phyloP scores from a whole-genome alignment of 2,113 vertebrate species.

The Anser brachyrhynchus region DNA sequence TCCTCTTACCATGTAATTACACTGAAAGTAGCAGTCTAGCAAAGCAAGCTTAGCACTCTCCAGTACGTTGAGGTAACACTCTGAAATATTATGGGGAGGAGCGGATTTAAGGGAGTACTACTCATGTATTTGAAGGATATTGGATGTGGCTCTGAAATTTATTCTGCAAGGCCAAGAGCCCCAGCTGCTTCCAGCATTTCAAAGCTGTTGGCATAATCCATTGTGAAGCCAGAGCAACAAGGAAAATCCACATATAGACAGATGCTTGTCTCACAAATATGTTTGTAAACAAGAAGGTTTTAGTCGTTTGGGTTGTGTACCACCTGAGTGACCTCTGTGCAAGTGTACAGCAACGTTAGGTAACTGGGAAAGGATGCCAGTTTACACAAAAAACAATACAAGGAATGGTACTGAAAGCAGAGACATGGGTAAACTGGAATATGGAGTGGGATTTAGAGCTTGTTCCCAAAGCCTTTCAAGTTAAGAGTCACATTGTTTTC shows the following conservation, averaged over 20 bases:
- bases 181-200: background rate
- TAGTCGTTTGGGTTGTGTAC: background rate
- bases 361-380: background rate
- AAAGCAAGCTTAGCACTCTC: background rate
- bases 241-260: background rate
- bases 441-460: background rate
- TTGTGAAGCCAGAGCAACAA: background rate
- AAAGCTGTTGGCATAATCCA: background rate
- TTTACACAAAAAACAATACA: background rate
- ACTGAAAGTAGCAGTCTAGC: background rate
- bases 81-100: background rate
- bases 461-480: background rate
- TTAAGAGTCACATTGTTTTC: background rate
- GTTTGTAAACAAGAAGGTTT: background rate
- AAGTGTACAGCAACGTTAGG: background rate
- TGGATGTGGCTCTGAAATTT: background rate
- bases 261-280: background rate
- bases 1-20: background rate
- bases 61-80: fast-evolving
- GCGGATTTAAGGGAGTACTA: background rate
- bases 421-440: background rate
- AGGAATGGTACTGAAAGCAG: background rate
- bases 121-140: background rate
- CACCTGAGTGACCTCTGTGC: background rate
- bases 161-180: background rate